Percentiles rank a stretch among this genome's conserved stretches.
These are phyloP conservation scores for Isichthys henryi DNA, from an alignment of 2,113 vertebrate genomes.

Conservation along the genomic window DNA sequence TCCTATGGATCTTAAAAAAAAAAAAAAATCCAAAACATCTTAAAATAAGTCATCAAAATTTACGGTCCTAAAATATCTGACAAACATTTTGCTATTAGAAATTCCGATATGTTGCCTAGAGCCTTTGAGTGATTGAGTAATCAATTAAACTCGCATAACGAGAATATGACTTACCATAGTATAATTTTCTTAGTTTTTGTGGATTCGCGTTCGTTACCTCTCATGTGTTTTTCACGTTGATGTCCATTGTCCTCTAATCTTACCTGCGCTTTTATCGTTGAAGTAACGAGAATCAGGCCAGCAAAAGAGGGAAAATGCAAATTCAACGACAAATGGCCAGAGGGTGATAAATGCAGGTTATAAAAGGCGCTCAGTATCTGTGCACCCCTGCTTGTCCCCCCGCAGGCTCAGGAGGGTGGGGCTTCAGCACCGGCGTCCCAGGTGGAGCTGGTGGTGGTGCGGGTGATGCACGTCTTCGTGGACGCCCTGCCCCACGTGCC, in stretches of 20 bases:
- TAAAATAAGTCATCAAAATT: not conserved
- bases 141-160: not conserved
- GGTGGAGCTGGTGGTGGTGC: constrained; percentile 66
- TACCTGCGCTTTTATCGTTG: not conserved
- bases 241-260: not conserved
- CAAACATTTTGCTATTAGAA: not conserved
- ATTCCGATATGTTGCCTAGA: not conserved
- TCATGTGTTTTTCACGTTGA: not conserved
- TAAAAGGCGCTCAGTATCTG: not conserved
- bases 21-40: too few relatives aligned
- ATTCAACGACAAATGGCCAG: not conserved
- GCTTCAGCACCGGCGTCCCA: constrained; percentile 47
- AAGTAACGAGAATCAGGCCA: not conserved
- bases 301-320: not conserved
- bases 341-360: not conserved
- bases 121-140: not conserved
- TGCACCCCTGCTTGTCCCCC: not conserved
- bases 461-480: constrained; percentile 77
- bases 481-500: constrained; percentile 90
- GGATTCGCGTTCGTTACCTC: not conserved
- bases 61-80: not conserved
- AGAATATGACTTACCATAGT: not conserved
- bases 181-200: not conserved
- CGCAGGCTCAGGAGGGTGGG: constrained; percentile 65
- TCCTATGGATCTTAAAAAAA: not conserved